Conservation (phyloP, 2,888 invertebrate genomes). For the Dendrolimus houi region DNA sequence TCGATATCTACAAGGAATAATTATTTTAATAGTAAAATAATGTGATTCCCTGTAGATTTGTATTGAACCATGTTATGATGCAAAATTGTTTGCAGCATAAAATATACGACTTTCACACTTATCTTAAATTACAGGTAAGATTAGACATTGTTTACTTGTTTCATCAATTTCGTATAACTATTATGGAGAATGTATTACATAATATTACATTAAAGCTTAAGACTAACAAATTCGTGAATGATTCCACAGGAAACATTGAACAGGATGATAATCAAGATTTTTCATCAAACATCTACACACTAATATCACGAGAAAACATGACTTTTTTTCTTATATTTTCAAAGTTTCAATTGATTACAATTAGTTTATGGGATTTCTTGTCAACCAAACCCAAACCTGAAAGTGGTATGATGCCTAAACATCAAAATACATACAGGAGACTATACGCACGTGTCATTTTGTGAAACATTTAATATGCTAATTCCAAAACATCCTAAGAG, state of each 20-base stretch:
- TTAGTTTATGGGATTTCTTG: not conserved
- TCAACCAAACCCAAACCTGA: not conserved
- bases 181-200: not conserved
- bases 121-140: slow-evolving; percentile 1
- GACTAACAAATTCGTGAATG: slow-evolving; percentile 60
- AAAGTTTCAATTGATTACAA: slow-evolving; percentile 8
- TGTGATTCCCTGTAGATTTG: no score
- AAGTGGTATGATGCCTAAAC: not conserved
- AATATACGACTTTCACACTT: not conserved
- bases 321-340: slow-evolving; percentile 28
- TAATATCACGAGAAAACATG: slow-evolving; percentile 65
- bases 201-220: slow-evolving; percentile 53
- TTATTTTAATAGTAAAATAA: no score
- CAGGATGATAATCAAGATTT: slow-evolving; percentile 28
- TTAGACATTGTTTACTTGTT: slow-evolving; percentile 6
- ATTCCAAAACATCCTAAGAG: slow-evolving; percentile 16
- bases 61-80: no score
- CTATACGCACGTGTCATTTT: not conserved
- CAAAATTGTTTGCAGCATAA: no score
- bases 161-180: slow-evolving; percentile 12
- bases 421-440: not conserved
- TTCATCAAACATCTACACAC: slow-evolving; percentile 45
- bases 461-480: not conserved
- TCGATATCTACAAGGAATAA: no score
- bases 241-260: slow-evolving; percentile 40